Evolutionary conservation across 2,113 vertebrate genomes (phyloP).

Genomic region (Engraulis encrasicolus): DNA sequence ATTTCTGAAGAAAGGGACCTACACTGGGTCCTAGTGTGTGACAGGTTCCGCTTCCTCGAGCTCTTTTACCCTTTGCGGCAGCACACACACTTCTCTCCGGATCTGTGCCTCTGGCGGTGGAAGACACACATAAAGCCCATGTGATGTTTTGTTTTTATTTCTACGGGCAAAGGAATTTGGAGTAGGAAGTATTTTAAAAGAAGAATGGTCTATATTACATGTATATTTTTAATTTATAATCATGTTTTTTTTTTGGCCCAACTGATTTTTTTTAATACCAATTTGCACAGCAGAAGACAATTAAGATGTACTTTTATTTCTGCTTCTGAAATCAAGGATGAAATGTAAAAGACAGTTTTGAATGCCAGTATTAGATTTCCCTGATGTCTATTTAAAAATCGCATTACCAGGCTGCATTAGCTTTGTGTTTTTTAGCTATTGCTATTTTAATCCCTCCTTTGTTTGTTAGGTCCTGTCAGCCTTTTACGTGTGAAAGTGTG

Average conservation of each 20-base stretch:
- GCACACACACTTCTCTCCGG: background rate
- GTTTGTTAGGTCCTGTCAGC: background rate
- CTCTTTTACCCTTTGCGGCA: background rate
- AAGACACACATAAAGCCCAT: background rate
- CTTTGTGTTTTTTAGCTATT: background rate
- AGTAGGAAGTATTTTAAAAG: constrained; percentile 38
- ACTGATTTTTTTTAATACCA: constrained; percentile 32
- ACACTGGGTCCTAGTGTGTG: background rate
- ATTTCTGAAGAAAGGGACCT: background rate
- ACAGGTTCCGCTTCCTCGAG: background rate
- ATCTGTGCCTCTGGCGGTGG: background rate
- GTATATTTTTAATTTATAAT: constrained; percentile 42
- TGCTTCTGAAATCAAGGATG: constrained; percentile 16
- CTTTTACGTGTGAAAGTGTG: background rate
- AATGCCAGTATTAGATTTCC: constrained; percentile 24
- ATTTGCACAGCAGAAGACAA: constrained; percentile 52
- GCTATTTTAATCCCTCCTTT: background rate
- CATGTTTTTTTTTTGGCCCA: constrained; percentile 10
- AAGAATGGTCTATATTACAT: constrained; percentile 19
- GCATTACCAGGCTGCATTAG: background rate
- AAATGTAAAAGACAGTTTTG: constrained; percentile 18
- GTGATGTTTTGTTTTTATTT: background rate
- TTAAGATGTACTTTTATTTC: constrained; percentile 38
- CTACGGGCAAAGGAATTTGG: background rate
- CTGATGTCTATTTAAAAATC: constrained; percentile 14